Evolutionary conservation across 1,140 invertebrate species (phyloP).

Genomic region (Macrostomum lignano): DNA sequence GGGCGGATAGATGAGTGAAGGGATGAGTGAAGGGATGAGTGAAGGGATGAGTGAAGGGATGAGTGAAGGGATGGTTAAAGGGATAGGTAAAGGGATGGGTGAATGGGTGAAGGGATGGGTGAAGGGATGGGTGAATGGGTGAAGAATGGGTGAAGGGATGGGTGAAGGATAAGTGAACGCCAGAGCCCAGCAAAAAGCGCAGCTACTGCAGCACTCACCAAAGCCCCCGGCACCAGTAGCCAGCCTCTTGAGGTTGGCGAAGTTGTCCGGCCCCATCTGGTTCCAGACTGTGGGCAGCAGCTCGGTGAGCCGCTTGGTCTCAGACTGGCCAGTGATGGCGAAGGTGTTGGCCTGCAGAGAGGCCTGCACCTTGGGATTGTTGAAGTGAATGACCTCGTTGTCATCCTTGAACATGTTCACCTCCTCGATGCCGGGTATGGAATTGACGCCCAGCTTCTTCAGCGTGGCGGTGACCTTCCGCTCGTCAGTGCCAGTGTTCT

Average conservation of each 20-base stretch:
- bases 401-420: slow-evolving; percentile 99
- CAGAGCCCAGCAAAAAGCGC: no score
- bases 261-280: slow-evolving; percentile 67
- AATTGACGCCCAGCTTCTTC: slow-evolving; percentile 81
- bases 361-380: slow-evolving; percentile 96
- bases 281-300: slow-evolving; percentile 81
- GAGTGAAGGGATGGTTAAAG: no score
- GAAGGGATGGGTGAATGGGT: no score
- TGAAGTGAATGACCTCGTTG: slow-evolving; percentile 92
- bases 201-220: no score
- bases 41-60: no score
- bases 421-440: slow-evolving; percentile 90
- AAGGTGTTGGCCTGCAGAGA: slow-evolving; percentile 92
- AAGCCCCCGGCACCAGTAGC: no score
- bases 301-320: slow-evolving; percentile 77
- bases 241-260: slow-evolving; percentile 70
- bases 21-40: no score
- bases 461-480: slow-evolving; percentile 91
- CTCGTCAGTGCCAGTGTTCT: slow-evolving; percentile 86
- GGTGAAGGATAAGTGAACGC: no score
- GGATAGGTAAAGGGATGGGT: no score
- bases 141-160: no score
- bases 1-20: no score
- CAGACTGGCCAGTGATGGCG: slow-evolving; percentile 84
- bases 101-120: no score